These are phyloP conservation scores for Eumerus sabulonum DNA, from an alignment of 2,888 invertebrate genomes.

Conservation along the genomic window DNA sequence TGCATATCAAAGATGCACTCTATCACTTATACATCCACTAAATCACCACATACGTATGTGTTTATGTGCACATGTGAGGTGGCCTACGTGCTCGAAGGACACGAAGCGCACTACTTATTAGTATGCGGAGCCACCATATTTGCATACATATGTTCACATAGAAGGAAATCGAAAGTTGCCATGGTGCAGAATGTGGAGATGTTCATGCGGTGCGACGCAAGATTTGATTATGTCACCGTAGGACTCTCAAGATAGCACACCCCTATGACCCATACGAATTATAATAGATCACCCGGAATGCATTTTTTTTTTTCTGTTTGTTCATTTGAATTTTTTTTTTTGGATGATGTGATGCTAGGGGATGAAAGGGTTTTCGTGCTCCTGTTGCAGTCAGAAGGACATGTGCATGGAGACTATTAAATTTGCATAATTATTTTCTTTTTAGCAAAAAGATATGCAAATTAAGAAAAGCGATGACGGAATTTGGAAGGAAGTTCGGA, in stretches of 20 bases:
- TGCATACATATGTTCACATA: constrained; percentile 41
- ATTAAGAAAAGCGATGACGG: constrained; percentile 32
- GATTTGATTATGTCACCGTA: constrained; percentile 62
- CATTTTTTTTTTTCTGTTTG: constrained; percentile 46
- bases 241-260: constrained; percentile 23
- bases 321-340: not conserved
- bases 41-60: not conserved
- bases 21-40: not conserved
- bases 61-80: constrained; percentile 4
- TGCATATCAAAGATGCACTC: constrained; percentile 12
- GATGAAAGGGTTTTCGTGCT: constrained; percentile 41
- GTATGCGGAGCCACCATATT: constrained; percentile 35
- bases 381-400: constrained; percentile 25
- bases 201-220: constrained; percentile 47
- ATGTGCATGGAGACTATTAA: constrained; percentile 44
- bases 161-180: constrained; percentile 56
- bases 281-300: constrained; percentile 60
- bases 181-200: constrained; percentile 28
- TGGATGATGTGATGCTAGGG: constrained; percentile 38
- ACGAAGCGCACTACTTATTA: constrained; percentile 30
- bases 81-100: constrained; percentile 18
- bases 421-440: constrained; percentile 52
- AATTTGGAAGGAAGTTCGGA: constrained; percentile 36
- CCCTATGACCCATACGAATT: constrained; percentile 45
- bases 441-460: constrained; percentile 58